phyloP scores from a whole-genome alignment of 2,113 vertebrate species.

The Pristiophorus japonicus region DNA sequence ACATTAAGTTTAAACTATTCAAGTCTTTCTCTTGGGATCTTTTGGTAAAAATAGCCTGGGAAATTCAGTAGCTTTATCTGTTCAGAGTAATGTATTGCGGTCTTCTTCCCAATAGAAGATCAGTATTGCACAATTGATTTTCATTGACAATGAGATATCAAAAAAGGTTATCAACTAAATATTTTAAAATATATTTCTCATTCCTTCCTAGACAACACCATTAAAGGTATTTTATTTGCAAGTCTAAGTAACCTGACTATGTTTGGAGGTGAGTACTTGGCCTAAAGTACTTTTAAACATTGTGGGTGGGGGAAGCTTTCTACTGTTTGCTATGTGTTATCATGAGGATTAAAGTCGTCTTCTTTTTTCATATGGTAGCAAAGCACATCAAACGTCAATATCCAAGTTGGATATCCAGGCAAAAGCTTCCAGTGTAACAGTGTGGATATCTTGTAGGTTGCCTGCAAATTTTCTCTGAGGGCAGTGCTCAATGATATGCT shows the following conservation, averaged over 20 bases:
- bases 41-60: neutral
- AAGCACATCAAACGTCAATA: too few relatives aligned
- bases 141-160: neutral
- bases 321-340: neutral
- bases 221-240: neutral
- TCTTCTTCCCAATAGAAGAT: too few relatives aligned
- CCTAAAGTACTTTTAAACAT: neutral
- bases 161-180: neutral
- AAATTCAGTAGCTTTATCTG: neutral
- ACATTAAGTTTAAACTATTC: neutral
- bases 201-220: neutral
- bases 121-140: neutral
- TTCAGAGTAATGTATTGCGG: neutral
- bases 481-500: too few relatives aligned
- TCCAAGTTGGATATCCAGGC: too few relatives aligned
- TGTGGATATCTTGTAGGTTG: too few relatives aligned
- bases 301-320: too few relatives aligned
- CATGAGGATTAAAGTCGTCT: neutral
- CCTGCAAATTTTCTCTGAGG: too few relatives aligned
- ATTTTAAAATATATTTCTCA: neutral
- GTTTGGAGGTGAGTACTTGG: neutral
- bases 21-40: neutral
- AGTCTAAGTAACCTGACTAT: too few relatives aligned
- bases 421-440: too few relatives aligned
- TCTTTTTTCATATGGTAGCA: too few relatives aligned